Base-by-base conservation (phyloP, 2,888 invertebrate species). In the Orchesellides sinensis region DNA sequence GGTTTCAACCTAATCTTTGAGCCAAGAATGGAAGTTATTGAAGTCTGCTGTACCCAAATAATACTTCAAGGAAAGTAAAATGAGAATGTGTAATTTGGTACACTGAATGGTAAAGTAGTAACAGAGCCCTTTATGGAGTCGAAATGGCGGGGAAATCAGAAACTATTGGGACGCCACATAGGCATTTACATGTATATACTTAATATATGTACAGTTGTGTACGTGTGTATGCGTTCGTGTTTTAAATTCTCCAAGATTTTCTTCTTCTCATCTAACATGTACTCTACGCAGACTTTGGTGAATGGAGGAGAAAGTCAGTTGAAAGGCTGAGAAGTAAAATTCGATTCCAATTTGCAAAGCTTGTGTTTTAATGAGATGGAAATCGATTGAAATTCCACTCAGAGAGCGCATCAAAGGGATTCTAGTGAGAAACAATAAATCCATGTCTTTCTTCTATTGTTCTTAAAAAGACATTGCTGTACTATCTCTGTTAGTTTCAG, bases 331-430 rank as follows among this genome's bases (percentile, higher is more conserved):
- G 14, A 63, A 52, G 21, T 25, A 75, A 70, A 77, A 79, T 79
- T 74, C 74, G 61, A 83, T 74, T 79, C 79, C 79, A 83, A 83
- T 79, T 83, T 83, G 74, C 74, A 83, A 52, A 72, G 73, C 59
- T 56, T 40, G 65, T 52, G 54, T 80, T 85, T 85, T 84, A 83
- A 84, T 85, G 85, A 83, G 83, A 81, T 83, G 83, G 85, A 78
- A 83, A 83, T 84, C 82, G 83, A 85, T 85, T 83, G 82, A 74
- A 85, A 79, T 83, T 84, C 85, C 75, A 74, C 78, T 83, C 79
- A 80, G 72, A 73, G 59, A 72, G 66, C 82, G 75, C 73, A 74
- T 73, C 82, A 78, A 78, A 63, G 54, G 65, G 77, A 81, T 79
- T 70, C 79, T 29, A 56, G 78, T 52, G 80, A 82, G 75, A 84